These are phyloP conservation scores for Pseudomyrmex pallidus DNA, from an alignment of 1,140 invertebrate species.

Conservation along the genomic window DNA sequence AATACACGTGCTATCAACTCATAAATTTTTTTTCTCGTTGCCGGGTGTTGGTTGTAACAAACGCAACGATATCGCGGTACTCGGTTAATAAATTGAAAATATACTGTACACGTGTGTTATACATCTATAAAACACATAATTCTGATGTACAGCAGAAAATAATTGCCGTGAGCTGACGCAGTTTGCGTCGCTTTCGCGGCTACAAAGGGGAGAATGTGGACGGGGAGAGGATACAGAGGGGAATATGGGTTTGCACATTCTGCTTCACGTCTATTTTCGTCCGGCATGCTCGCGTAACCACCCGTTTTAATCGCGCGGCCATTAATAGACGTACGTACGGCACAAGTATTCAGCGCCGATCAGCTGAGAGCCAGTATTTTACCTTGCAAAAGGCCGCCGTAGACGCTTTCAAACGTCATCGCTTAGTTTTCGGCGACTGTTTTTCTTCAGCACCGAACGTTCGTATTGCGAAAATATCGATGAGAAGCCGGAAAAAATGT, in stretches of 20 bases:
- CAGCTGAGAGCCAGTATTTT: slow-evolving; percentile 69
- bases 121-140: slow-evolving; percentile 45
- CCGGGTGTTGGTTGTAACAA: neutral
- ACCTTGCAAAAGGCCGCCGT: slow-evolving; percentile 22
- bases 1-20: too few relatives aligned
- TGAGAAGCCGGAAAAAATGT: neutral
- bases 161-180: slow-evolving; percentile 70
- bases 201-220: neutral
- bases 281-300: slow-evolving; percentile 77
- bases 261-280: slow-evolving; percentile 76
- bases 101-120: slow-evolving; percentile 15
- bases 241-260: slow-evolving; percentile 68
- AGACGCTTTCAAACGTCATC: slow-evolving; percentile 23
- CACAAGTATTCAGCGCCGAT: slow-evolving; percentile 56
- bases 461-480: neutral
- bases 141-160: slow-evolving; percentile 65
- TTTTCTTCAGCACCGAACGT: neutral
- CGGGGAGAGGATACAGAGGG: slow-evolving; percentile 4
- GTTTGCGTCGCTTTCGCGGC: slow-evolving; percentile 14
- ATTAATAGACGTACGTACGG: slow-evolving; percentile 67
- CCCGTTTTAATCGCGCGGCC: slow-evolving; percentile 75
- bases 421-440: neutral
- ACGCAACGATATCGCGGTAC: neutral
- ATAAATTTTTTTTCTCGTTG: slow-evolving; percentile 21
- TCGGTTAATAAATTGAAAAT: slow-evolving; percentile 45